A percentile compares a stretch with the other conserved stretches of the same genome.
phyloP scores from a whole-genome alignment of 2,888 invertebrate genomes.

The Acanthopleura granulata region DNA sequence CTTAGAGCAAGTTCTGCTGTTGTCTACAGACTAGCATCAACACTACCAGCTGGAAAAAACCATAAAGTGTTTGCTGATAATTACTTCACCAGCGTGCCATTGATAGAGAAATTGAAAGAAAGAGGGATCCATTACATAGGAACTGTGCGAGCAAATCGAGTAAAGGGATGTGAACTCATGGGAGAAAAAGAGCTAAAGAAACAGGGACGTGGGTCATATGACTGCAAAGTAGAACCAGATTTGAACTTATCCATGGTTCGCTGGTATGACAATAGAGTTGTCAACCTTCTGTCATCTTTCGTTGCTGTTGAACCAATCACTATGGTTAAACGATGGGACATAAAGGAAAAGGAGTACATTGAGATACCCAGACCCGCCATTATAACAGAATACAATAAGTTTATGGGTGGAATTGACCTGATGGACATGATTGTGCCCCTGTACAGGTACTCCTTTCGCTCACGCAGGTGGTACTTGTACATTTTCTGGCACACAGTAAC shows the following conservation, averaged over 20 bases:
- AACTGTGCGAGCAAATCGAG: constrained; percentile 13
- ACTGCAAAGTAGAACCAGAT: constrained; percentile 20
- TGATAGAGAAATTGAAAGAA: neutral
- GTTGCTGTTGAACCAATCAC: constrained; percentile 14
- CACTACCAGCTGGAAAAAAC: neutral
- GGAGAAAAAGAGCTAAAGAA: constrained; percentile 24
- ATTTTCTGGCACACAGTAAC: too few species aligned
- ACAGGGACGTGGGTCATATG: constrained; percentile 23
- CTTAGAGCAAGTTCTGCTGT: neutral
- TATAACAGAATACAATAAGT: too few species aligned
- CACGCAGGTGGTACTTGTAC: too few species aligned
- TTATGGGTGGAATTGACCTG: too few species aligned
- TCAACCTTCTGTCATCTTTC: constrained; percentile 19
- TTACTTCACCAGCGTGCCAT: neutral
- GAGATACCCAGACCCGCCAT: too few species aligned
- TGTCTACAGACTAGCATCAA: neutral
- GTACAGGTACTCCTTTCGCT: too few species aligned
- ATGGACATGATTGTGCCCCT: too few species aligned
- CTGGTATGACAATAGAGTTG: constrained; percentile 27
- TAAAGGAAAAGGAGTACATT: too few species aligned
- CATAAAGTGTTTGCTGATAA: constrained; percentile 22
- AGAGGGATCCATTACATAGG: constrained; percentile 10
- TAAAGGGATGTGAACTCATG: neutral
- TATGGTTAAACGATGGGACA: too few species aligned
- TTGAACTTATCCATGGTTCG: constrained; percentile 22